Evolutionary conservation across 2,113 vertebrate genomes (phyloP), one percentile per base, ranked within the genome.

Genomic region (Tautogolabrus adspersus): DNA sequence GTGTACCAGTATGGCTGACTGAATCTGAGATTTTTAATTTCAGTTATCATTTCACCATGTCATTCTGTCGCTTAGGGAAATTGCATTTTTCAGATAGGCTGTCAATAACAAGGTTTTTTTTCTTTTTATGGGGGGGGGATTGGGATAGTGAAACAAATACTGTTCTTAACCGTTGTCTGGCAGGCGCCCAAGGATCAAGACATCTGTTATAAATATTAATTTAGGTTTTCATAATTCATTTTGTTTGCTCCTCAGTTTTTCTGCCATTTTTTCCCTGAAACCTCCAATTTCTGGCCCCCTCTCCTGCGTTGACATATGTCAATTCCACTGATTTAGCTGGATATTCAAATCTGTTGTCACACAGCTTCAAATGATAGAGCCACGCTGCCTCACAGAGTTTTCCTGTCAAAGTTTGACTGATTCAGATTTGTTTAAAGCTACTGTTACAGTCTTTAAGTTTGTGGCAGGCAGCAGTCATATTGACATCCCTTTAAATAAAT

Each of bases 21-120:
- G 91, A 90, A 89, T 89, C 88, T 86, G 79, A 85, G 88, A 88
- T 92, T 91, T 93, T 93, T 94, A 91, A 93, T 94, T 92, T 91
- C 84, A 86, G 87, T 91, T 94, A 94, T 94, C 90, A 91, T 93
- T 90, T 91, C 89, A 85, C 82, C 84, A 82, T 91, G 88, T 91
- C 93, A 88, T 90, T 88, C 89, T 93, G 87, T 89, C 81, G 76
- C 91, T 91, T 81, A 86, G 84, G 83, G 89, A 93, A 93, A 94
- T 91, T 90, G 85, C 88, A 82, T 92, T 92, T 93, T 91, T 92
- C 87, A 89, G 88, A 92, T 89, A 80, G 75, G 85, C 79, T 91
- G 92, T 91, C 92, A 91, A 88, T 92, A 90, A 88, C 72, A 13
- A 87, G 30, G 81, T 51, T 87, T 87, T 81, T 82, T 79, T 63